Evolutionary conservation across 2,113 vertebrate genomes (phyloP).

Genomic region (Pseudonaja textilis): DNA sequence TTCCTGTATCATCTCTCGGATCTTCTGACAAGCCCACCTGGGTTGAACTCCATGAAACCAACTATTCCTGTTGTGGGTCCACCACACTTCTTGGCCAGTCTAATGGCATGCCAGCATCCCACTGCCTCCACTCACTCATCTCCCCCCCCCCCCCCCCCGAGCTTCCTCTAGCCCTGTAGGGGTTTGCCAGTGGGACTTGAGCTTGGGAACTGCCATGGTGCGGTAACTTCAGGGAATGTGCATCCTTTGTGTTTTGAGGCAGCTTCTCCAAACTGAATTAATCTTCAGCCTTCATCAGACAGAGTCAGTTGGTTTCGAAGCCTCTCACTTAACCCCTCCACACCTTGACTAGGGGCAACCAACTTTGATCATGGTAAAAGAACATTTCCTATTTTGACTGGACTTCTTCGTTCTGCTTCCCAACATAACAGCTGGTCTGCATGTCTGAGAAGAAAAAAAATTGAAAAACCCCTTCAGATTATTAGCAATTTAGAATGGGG

Average conservation of each 20-base stretch:
- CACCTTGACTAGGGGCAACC: neutral
- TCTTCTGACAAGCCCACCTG: constrained; percentile 29
- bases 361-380: neutral
- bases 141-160: neutral
- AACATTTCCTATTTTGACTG: neutral
- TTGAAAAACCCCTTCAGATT: neutral
- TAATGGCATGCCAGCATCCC: neutral
- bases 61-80: neutral
- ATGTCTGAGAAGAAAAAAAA: neutral
- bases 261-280: neutral
- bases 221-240: neutral
- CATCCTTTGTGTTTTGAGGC: neutral
- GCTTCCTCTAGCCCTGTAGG: neutral
- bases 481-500: neutral
- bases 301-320: neutral
- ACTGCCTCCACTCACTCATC: neutral
- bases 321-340: neutral
- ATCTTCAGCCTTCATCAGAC: neutral
- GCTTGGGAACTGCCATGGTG: neutral
- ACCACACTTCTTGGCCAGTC: neutral
- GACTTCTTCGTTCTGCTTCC: neutral
- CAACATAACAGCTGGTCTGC: neutral
- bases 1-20: constrained; percentile 45
- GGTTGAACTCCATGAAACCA: constrained; percentile 19
- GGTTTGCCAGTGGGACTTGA: neutral